Percentiles rank a stretch among this genome's conserved stretches.
These are phyloP conservation scores for Patella pellucida DNA, from an alignment of 2,888 invertebrate species.

Conservation along the genomic window DNA sequence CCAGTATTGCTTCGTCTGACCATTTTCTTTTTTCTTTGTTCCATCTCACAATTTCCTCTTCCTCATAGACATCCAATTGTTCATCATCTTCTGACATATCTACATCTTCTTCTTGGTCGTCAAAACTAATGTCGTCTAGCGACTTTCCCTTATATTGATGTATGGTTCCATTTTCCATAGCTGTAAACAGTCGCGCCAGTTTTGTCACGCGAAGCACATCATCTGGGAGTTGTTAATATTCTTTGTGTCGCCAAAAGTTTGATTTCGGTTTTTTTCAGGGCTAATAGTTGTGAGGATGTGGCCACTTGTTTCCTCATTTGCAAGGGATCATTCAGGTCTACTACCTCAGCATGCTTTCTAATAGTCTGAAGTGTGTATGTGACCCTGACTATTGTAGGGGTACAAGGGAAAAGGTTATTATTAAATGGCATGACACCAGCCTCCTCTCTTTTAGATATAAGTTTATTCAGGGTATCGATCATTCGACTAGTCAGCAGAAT, in stretches of 20 bases:
- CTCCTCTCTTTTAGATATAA: neutral
- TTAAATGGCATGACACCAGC: neutral
- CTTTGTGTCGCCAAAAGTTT: too few species aligned
- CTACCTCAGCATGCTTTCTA: too few species aligned
- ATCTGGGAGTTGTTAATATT: too few species aligned
- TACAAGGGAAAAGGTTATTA: neutral
- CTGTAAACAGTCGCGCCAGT: too few species aligned
- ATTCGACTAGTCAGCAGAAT: neutral
- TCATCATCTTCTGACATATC: neutral
- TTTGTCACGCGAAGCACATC: too few species aligned
- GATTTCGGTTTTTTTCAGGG: too few species aligned
- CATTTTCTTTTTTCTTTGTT: neutral
- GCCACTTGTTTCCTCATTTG: too few species aligned
- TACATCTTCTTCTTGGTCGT: neutral
- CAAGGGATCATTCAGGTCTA: too few species aligned
- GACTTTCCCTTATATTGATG: neutral
- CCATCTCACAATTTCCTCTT: neutral
- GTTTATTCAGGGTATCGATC: neutral
- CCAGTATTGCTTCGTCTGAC: neutral
- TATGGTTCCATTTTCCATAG: neutral
- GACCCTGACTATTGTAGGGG: too few species aligned
- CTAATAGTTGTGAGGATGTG: too few species aligned
- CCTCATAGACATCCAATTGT: neutral
- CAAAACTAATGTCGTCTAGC: neutral
- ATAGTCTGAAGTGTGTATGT: too few species aligned